Evolutionary conservation across 2,888 invertebrate species (phyloP).

Genomic region (Diloba caeruleocephala): DNA sequence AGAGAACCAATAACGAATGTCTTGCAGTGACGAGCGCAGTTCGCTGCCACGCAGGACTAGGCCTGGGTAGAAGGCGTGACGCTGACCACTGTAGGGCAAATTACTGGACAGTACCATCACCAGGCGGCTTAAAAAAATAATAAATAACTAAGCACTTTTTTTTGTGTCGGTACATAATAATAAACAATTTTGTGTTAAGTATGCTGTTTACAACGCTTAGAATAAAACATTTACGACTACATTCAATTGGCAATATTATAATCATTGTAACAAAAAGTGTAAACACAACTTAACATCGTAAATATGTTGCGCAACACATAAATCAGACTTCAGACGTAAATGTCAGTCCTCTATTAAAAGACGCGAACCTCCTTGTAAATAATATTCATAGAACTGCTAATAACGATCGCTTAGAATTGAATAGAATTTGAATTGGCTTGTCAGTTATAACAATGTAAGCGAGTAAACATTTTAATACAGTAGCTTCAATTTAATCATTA

Average conservation of each 20-base stretch:
- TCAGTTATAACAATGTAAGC: slow-evolving; percentile 23
- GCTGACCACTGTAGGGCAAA: too few relatives aligned
- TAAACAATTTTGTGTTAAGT: slow-evolving; percentile 2
- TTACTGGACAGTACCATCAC: too few relatives aligned
- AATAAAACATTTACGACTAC: slow-evolving; percentile 10
- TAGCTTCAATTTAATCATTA: neutral
- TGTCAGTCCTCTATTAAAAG: slow-evolving; percentile 33
- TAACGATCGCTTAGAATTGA: slow-evolving; percentile 29
- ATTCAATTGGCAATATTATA: slow-evolving; percentile 23
- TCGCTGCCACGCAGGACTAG: too few relatives aligned
- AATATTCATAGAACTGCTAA: slow-evolving; percentile 23
- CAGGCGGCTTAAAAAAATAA: too few relatives aligned
- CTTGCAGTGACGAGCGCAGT: too few relatives aligned
- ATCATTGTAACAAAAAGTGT: slow-evolving; percentile 32
- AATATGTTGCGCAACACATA: slow-evolving; percentile 32
- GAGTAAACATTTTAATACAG: slow-evolving; percentile 23
- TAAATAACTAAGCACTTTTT: too few relatives aligned
- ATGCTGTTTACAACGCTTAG: slow-evolving; percentile 4
- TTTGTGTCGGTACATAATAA: neutral
- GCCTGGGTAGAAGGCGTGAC: too few relatives aligned
- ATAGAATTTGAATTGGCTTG: slow-evolving; percentile 23
- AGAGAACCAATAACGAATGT: too few relatives aligned
- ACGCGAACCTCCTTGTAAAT: slow-evolving; percentile 18
- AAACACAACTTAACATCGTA: slow-evolving; percentile 32
- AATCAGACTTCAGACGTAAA: slow-evolving; percentile 31